phyloP scores from a whole-genome alignment of 2,113 vertebrate species.

The Epinephelus fuscoguttatus region DNA sequence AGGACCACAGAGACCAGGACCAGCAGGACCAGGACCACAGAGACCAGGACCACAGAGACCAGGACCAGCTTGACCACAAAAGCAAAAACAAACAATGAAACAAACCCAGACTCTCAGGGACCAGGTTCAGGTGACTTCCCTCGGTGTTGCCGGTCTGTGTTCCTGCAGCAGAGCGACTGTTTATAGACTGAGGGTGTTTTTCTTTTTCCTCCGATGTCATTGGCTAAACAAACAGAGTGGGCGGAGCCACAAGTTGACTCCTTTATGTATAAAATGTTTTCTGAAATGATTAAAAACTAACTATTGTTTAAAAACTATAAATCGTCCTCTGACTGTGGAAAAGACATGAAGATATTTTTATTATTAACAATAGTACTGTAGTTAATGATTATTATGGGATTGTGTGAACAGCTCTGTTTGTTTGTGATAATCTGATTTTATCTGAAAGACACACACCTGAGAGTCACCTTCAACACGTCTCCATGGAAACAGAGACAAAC shows the following conservation, averaged over 20 bases:
- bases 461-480: conserved; percentile 14
- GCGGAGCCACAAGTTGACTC: not conserved
- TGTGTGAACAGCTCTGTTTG: not conserved
- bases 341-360: not conserved
- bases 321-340: not conserved
- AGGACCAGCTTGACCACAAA: not conserved
- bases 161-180: not conserved
- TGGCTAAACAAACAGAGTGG: not conserved
- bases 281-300: not conserved
- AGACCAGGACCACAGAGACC: not conserved
- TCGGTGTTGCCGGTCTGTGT: not conserved
- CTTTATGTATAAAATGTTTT: not conserved
- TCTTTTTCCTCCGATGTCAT: not conserved
- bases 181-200: not conserved
- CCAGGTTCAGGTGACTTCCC: not conserved
- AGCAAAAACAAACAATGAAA: not conserved
- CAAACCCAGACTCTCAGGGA: too few relatives aligned
- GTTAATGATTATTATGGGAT: not conserved
- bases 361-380: not conserved
- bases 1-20: not conserved
- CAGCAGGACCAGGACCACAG: not conserved
- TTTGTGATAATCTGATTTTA: not conserved
- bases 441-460: not conserved
- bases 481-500: not conserved
- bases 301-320: not conserved